phyloP scores from a whole-genome alignment of 2,888 invertebrate genomes.

The Dynastes grantii region DNA sequence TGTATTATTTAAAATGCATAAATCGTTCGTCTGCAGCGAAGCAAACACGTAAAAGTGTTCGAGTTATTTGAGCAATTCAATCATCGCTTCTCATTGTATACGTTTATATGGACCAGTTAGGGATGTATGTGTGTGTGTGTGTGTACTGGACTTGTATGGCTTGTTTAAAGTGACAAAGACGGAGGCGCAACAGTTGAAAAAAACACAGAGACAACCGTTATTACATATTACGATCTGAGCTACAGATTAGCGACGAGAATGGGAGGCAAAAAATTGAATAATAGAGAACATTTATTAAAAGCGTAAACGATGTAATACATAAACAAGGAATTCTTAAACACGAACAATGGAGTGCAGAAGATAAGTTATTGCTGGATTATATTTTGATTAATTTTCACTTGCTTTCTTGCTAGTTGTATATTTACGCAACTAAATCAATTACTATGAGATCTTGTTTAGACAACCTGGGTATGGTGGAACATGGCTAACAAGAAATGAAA shows the following conservation, averaged over 20 bases:
- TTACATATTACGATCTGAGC: constrained; percentile 29
- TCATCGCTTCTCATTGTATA: neutral
- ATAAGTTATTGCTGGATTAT: too few species aligned
- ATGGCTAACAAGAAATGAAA: too few species aligned
- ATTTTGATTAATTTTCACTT: too few species aligned
- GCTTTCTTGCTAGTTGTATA: too few species aligned
- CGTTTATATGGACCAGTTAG: constrained; percentile 33
- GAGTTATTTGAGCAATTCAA: constrained; percentile 26
- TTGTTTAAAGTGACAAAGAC: constrained; percentile 11
- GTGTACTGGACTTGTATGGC: neutral
- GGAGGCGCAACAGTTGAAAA: constrained; percentile 9
- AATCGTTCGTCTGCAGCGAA: constrained; percentile 28
- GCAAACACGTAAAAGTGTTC: constrained; percentile 28
- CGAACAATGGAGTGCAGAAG: too few species aligned
- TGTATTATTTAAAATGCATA: constrained; percentile 42
- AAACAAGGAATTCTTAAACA: too few species aligned
- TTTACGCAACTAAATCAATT: too few species aligned
- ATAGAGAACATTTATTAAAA: constrained; percentile 29
- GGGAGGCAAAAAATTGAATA: constrained; percentile 13
- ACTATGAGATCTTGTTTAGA: too few species aligned
- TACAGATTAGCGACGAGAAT: constrained; percentile 28
- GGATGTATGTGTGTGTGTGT: constrained; percentile 26
- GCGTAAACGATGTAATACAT: constrained; percentile 5
- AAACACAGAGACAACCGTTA: constrained; percentile 38
- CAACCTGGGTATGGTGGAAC: too few species aligned